A percentile compares a stretch with the other conserved stretches of the same genome.
These are phyloP conservation scores for Bungarus multicinctus DNA, from an alignment of 2,113 vertebrate genomes.

Conservation along the genomic window DNA sequence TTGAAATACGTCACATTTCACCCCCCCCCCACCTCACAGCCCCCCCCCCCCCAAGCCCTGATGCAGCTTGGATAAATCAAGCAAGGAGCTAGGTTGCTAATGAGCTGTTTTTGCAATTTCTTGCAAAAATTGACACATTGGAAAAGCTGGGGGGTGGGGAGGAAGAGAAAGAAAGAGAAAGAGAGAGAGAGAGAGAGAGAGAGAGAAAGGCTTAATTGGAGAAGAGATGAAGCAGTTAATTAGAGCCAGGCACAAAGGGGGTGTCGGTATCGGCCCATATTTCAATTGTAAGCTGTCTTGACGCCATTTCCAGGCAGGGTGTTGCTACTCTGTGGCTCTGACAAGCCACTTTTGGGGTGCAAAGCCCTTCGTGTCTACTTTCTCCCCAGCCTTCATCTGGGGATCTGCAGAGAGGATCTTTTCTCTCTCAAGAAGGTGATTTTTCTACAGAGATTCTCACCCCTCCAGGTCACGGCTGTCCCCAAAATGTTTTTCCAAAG, in stretches of 20 bases:
- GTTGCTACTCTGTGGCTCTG: not conserved
- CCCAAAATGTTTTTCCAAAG: no score
- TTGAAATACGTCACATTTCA: not conserved
- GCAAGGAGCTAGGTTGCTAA: conserved; percentile 22
- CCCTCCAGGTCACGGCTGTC: no score
- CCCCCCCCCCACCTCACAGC: no score
- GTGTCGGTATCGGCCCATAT: not conserved
- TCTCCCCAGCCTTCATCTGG: not conserved
- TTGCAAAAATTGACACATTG: conserved; percentile 22
- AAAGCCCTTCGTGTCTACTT: not conserved
- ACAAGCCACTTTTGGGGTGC: not conserved
- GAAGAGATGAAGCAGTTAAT: conserved; percentile 31
- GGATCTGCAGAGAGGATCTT: not conserved
- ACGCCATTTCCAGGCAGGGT: not conserved
- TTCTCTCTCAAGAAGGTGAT: not conserved
- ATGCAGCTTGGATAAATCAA: conserved; percentile 1
- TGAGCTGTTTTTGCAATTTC: conserved; percentile 26
- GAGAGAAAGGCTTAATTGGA: not conserved
- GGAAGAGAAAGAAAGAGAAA: not conserved
- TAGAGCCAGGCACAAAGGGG: not conserved
- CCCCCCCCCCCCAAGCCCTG: not conserved
- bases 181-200: not conserved
- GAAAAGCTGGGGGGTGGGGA: not conserved
- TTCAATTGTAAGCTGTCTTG: not conserved
- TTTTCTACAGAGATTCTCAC: no score